These are phyloP conservation scores for Archocentrus centrarchus DNA, from an alignment of 2,113 vertebrate species.

Conservation along the genomic window DNA sequence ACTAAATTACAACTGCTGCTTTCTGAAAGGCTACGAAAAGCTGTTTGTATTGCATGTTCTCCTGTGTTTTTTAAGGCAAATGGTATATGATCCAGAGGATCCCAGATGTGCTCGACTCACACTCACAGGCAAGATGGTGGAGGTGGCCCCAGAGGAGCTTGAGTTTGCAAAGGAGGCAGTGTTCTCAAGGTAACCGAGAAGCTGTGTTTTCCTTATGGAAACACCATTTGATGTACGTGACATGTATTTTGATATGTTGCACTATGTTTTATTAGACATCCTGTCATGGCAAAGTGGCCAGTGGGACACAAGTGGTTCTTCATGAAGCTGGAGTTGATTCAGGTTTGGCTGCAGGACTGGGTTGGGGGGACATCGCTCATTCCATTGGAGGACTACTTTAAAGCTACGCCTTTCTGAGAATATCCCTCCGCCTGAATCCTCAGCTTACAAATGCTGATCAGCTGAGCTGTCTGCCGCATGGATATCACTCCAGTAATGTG, in stretches of 20 bases:
- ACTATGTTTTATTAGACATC: slow-evolving; percentile 69
- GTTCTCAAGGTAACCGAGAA: slow-evolving; percentile 71
- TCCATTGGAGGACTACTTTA: slow-evolving; percentile 80
- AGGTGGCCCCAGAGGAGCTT: slow-evolving; percentile 83
- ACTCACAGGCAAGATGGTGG: slow-evolving; percentile 87
- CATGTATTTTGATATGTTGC: background rate
- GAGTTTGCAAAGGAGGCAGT: slow-evolving; percentile 88
- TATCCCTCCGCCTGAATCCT: background rate
- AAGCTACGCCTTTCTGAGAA: slow-evolving; percentile 75
- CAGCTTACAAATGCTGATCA: background rate
- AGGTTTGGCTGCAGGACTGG: slow-evolving; percentile 82
- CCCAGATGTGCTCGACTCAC: slow-evolving; percentile 87
- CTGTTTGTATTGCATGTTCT: background rate
- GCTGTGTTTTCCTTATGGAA: background rate
- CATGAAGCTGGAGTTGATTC: slow-evolving; percentile 80
- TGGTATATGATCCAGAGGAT: slow-evolving; percentile 87
- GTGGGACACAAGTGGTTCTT: slow-evolving; percentile 81
- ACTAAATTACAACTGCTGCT: background rate
- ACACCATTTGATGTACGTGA: background rate
- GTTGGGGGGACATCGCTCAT: slow-evolving; percentile 68
- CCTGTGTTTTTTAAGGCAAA: slow-evolving; percentile 81
- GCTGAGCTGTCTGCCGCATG: background rate
- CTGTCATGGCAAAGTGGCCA: slow-evolving; percentile 81
- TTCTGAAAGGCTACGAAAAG: background rate
- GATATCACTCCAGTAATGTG: background rate